Evolutionary conservation across 1,140 invertebrate genomes (phyloP).

Genomic region (Rhopalosiphum padi): DNA sequence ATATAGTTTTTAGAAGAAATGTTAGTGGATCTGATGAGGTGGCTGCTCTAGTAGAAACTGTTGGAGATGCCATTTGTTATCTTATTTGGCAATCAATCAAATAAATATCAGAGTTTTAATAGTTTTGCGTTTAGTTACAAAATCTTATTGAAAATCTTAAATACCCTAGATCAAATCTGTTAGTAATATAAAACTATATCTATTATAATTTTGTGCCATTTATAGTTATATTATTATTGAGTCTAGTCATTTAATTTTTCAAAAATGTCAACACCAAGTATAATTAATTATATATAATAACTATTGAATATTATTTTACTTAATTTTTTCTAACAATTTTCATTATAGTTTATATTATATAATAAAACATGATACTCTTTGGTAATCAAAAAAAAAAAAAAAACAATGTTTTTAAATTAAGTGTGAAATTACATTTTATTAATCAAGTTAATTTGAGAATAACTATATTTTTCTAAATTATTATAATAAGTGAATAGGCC

Average conservation of each 20-base stretch:
- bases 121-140: not conserved
- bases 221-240: not conserved
- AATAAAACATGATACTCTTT: not conserved
- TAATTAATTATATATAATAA: not conserved
- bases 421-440: not conserved
- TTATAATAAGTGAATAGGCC: not conserved
- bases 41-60: not conserved
- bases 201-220: not conserved
- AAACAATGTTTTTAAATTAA: not conserved
- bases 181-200: not conserved
- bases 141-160: not conserved
- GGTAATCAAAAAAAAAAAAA: not conserved
- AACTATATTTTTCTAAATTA: not conserved
- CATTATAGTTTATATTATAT: not conserved
- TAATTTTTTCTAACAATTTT: not conserved
- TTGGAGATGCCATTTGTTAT: not conserved
- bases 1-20: constrained; percentile 15
- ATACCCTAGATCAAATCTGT: not conserved
- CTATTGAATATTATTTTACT: not conserved
- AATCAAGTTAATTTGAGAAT: not conserved
- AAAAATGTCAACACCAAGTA: not conserved
- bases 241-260: constrained; percentile 35
- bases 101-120: not conserved
- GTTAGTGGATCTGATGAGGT: not conserved
- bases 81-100: not conserved